Base-by-base conservation (phyloP, 2,113 vertebrate genomes). In the Cynopterus brachyotis region DNA sequence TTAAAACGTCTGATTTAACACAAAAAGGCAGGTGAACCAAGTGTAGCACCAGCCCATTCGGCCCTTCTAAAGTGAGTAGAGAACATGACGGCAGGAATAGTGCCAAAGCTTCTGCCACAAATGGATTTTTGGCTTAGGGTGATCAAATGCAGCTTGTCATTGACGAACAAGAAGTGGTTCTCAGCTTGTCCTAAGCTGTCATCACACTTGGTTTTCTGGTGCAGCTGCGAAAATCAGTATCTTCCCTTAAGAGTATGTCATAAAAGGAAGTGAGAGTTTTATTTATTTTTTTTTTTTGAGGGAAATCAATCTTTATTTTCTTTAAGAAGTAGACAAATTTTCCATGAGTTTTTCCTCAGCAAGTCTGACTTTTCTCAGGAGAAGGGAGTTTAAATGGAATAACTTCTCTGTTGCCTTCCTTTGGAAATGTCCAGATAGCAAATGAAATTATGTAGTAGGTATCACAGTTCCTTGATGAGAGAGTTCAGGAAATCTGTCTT, bases 341-440 rank as follows among this genome's bases (percentile, higher is more conserved):
- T 47, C 3, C 50, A 42, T 62, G 22, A 57, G 53, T 81, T 96
- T 91, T 60, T 32, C 73, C 57, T 96, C 35, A 32, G 11, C 57
- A 84, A 6, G 7, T 92, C 57, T 97, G 86, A 79, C 50, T 94
- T 96, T 53, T 10, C 81, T 98, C 66, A 60, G 35, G 35, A 24
- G 37, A 40, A 45, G 50, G 19, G 10, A 32, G 1, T 92, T 53
- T 42, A 80, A 53, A 37, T 53, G 22, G 15, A 60, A 45, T n/a
- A 45, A 55, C 11, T 75, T 45, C 59, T 93, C 80, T 60, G 22
- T 42, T 53, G 19, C 16, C 89, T 95, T 78, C 24, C 10, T 92
- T 81, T 90, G 47, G 72, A 92, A 67, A 59, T 72, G 50, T 53
- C 47, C 45, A 62, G 73, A 37, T 81, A 80, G 24, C 32, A 75